Evolutionary conservation across 2,888 invertebrate genomes (phyloP).

Genomic region (Drepanosiphum platanoidis): DNA sequence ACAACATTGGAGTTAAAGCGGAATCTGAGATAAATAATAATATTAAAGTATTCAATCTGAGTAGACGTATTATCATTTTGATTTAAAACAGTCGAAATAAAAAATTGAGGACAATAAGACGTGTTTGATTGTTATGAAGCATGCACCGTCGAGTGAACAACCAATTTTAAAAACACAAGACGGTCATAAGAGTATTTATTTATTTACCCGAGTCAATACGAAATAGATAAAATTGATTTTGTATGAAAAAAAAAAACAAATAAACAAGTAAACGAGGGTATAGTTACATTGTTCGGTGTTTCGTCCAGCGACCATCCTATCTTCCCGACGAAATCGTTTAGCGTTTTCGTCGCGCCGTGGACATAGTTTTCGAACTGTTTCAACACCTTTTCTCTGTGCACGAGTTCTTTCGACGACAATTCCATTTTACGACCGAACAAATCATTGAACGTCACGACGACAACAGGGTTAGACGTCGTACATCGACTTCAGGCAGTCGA

Average conservation of each 20-base stretch:
- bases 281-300: constrained; percentile 24
- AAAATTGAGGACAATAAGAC: too few species aligned
- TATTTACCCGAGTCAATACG: too few species aligned
- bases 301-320: constrained; percentile 27
- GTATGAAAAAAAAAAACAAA: too few species aligned
- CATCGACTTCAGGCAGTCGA: too few species aligned
- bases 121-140: too few species aligned
- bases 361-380: constrained; percentile 38
- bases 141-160: too few species aligned
- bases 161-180: background rate
- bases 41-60: too few species aligned
- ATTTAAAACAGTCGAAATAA: too few species aligned
- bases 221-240: background rate
- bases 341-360: background rate
- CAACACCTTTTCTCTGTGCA: constrained; percentile 4
- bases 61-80: too few species aligned
- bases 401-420: constrained; percentile 14
- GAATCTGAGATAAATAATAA: too few species aligned
- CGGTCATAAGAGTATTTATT: background rate
- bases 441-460: background rate
- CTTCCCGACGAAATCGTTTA: constrained; percentile 6
- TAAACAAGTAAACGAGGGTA: background rate
- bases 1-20: too few species aligned
- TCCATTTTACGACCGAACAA: background rate
- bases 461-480: too few species aligned